Evolutionary conservation across 2,888 invertebrate species (phyloP).

Genomic region (Lithophane ornitopus): DNA sequence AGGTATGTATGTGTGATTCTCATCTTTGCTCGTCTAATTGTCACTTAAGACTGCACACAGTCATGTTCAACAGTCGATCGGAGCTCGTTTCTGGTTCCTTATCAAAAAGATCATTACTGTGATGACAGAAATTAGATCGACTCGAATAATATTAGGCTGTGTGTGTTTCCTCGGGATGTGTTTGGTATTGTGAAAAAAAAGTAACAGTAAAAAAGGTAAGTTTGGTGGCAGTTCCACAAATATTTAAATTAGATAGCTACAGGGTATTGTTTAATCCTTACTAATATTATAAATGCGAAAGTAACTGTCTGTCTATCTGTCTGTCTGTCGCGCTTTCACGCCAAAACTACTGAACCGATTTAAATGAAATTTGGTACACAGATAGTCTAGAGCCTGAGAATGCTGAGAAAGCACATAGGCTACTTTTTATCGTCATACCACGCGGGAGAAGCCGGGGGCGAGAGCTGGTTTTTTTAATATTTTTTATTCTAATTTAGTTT

Average conservation of each 20-base stretch:
- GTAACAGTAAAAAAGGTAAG: conserved; percentile 1
- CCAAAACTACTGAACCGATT: no score
- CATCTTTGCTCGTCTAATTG: conserved; percentile 50
- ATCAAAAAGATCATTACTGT: conserved; percentile 33
- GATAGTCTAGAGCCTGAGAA: no score
- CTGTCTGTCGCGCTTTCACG: no score
- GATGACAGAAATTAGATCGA: conserved; percentile 38
- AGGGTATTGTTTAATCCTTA: background rate
- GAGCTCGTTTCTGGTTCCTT: conserved; percentile 31
- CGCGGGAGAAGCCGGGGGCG: no score
- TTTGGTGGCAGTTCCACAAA: background rate
- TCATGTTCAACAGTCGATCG: conserved; percentile 29
- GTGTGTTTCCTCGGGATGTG: conserved; percentile 17
- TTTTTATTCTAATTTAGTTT: no score
- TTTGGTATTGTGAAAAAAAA: conserved; percentile 15
- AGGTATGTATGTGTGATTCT: conserved; percentile 24
- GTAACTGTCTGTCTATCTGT: no score
- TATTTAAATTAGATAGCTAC: no score
- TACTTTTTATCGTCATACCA: no score
- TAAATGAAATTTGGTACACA: no score
- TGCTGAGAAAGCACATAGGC: no score
- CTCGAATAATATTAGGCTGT: conserved; percentile 18
- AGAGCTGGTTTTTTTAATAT: no score
- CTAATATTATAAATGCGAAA: no score
- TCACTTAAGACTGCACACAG: conserved; percentile 31